Base-by-base conservation (phyloP, 1,140 invertebrate species). In the Mycetomoellerius zeteki region DNA sequence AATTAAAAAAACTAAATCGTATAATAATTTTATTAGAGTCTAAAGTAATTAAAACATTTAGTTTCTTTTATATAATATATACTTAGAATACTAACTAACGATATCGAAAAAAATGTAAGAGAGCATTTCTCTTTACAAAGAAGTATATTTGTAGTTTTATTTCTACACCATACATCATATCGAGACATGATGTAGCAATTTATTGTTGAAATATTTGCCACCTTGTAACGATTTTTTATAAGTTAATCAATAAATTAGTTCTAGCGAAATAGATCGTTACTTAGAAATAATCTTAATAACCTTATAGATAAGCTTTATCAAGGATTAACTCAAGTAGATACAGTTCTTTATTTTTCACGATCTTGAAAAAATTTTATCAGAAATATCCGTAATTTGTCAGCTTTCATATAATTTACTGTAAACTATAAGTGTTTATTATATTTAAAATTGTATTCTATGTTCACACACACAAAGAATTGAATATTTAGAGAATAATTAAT, bases 221-320 rank as follows among this genome's bases (percentile, higher is more conserved):
- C 0, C 30, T 10, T 6, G 6, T 56, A 82, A 72, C 3, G 4
- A 6, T 84, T 60, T 33, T 37, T 84, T 24, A 21, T 50, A 73
- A 73, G 2, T 73, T 33, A 60, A 73, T 73, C 37, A 60, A 0
- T 14, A 54, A 43, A 72, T 60, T 21, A 47, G 3, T 24, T 67
- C 7, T 24, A 54, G 3, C 62, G 7, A 80, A 47, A 37, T 33
- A 80, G 4, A 72, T 47, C 37, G 12, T 8, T 71, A 47, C n/a
- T 60, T 10, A 73, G 50, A 81, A 81, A 24, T 43, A 43, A 43
- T 12, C 37, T 43, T 10, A 43, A 43, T 43, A 43, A 43, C 21
- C 10, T 43, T 30, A 30, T 1, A 47, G 54, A 73, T 84, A 84
- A 84, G 14, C n/a, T 47, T 47, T 43, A 67, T 69, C 19, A 50